Conservation (phyloP, 2,888 invertebrate species). For the Oligia latruncula region DNA sequence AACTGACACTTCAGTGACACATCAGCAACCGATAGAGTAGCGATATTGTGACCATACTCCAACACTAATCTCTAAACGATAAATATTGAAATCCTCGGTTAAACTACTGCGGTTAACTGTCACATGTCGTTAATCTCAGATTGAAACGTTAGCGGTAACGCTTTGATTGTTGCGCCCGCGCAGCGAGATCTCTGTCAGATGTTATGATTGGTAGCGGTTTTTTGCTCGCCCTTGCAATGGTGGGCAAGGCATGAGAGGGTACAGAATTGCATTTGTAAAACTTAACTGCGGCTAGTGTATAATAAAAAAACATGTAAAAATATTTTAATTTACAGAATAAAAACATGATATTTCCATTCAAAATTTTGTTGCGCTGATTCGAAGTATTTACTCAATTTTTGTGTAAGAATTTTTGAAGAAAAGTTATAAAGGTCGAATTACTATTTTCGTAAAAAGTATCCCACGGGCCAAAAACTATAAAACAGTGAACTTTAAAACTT, state of each 20-base stretch:
- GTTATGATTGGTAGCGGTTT: constrained; percentile 76
- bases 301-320: neutral
- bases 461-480: neutral
- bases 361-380: neutral
- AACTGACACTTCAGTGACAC: neutral
- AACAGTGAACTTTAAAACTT: neutral
- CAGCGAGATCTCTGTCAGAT: constrained; percentile 74
- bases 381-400: neutral
- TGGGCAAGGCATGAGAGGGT: constrained; percentile 32
- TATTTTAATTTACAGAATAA: neutral
- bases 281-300: too few species aligned
- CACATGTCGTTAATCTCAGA: constrained; percentile 68
- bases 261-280: neutral
- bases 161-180: constrained; percentile 73
- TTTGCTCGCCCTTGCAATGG: constrained; percentile 58
- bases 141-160: constrained; percentile 73
- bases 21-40: neutral
- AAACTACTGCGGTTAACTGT: constrained; percentile 60
- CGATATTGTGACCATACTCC: constrained; percentile 6
- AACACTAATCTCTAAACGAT: constrained; percentile 22
- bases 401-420: neutral
- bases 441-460: neutral
- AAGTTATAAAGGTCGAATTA: neutral
- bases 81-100: constrained; percentile 35
- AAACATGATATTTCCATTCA: too few species aligned